Evolutionary conservation across 2,797 vertebrate genomes (phyloP).

Genomic region (Sebastiscus albofasciatus): DNA sequence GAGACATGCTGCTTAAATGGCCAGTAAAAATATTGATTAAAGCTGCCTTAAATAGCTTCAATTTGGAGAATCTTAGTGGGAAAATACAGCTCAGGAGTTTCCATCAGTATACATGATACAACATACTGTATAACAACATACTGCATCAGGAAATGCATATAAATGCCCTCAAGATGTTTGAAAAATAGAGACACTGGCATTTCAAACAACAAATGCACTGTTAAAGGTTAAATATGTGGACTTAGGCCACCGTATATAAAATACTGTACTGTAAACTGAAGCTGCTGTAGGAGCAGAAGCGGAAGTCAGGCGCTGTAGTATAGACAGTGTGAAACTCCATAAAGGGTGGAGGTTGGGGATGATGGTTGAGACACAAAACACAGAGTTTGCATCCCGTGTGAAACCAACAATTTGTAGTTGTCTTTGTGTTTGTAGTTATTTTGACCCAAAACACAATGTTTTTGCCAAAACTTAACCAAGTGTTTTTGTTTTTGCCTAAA

Average conservation of each 20-base stretch:
- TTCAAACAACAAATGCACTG: background rate
- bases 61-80: background rate
- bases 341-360: too few relatives aligned
- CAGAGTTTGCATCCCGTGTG: too few relatives aligned
- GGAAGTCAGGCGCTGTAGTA: too few relatives aligned
- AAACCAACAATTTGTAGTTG: too few relatives aligned
- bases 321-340: too few relatives aligned
- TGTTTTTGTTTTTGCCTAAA: too few relatives aligned
- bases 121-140: background rate
- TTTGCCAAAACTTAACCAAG: too few relatives aligned
- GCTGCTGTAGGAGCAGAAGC: too few relatives aligned
- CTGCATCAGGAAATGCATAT: background rate
- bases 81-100: background rate
- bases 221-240: slow-evolving; percentile 17
- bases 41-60: background rate
- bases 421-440: too few relatives aligned
- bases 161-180: background rate
- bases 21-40: background rate
- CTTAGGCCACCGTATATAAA: background rate
- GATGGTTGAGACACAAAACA: too few relatives aligned
- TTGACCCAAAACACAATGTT: too few relatives aligned
- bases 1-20: background rate
- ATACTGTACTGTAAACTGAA: background rate
- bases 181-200: slow-evolving; percentile 2
- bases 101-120: background rate